Evolutionary conservation across 2,888 invertebrate species (phyloP).

Genomic region (Phalangium opilio): DNA sequence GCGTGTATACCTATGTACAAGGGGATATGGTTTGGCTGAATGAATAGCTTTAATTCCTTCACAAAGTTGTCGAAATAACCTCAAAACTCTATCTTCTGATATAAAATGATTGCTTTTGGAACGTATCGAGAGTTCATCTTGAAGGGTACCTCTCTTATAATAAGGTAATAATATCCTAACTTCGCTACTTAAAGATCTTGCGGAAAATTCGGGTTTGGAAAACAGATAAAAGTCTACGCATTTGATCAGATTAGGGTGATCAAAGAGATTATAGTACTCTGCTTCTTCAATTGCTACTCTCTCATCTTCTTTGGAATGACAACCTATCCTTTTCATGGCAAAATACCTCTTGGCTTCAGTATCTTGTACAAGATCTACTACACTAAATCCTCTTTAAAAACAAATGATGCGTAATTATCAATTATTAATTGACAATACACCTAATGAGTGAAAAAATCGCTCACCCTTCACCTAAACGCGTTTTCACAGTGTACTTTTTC

Average conservation of each 20-base stretch:
- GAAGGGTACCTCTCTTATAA: conserved; percentile 55
- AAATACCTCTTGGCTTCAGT: conserved; percentile 45
- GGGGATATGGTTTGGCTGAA: conserved; percentile 49
- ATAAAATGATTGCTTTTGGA: conserved; percentile 44
- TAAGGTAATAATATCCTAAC: conserved; percentile 58
- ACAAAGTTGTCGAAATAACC: conserved; percentile 54
- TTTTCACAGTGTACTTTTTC: conserved; percentile 47
- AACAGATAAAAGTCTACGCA: conserved; percentile 50
- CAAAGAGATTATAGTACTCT: conserved; percentile 50
- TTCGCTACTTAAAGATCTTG: conserved; percentile 41
- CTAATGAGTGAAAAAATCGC: conserved; percentile 18
- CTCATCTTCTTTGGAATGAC: conserved; percentile 62
- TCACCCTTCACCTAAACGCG: conserved; percentile 61
- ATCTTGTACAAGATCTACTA: conserved; percentile 59
- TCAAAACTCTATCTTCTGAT: conserved; percentile 46
- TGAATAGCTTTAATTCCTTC: conserved; percentile 59
- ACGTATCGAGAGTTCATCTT: conserved; percentile 48
- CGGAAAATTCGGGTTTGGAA: conserved; percentile 34
- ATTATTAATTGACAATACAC: not conserved
- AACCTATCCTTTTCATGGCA: conserved; percentile 64
- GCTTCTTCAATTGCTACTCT: conserved; percentile 51
- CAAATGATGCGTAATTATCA: not conserved
- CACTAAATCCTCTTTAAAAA: conserved; percentile 56
- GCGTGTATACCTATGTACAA: conserved; percentile 45
- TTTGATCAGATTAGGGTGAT: conserved; percentile 56